Evolutionary conservation across 2,888 invertebrate species (phyloP).

Genomic region (Busseola fusca): DNA sequence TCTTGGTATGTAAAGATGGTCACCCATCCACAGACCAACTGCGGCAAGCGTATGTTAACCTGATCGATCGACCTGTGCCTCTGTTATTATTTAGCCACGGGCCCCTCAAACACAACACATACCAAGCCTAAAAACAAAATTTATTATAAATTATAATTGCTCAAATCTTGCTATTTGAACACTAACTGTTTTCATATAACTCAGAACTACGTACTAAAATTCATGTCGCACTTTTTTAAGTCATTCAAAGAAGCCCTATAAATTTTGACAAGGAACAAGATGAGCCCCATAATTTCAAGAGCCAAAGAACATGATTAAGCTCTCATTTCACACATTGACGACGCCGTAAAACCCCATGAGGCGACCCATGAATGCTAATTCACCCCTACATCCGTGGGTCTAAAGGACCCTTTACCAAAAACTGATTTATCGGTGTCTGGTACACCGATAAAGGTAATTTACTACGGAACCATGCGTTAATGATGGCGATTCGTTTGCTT

Average conservation of each 20-base stretch:
- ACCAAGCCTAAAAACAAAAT: no score
- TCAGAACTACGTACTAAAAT: conserved; percentile 29
- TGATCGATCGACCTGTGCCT: no score
- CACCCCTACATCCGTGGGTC: conserved; percentile 63
- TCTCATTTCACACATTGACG: conserved; percentile 74
- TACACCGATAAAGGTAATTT: conserved; percentile 70
- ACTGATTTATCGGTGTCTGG: conserved; percentile 68
- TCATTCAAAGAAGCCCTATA: conserved; percentile 38
- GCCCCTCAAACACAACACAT: no score
- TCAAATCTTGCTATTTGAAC: neutral
- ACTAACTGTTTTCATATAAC: conserved; percentile 14
- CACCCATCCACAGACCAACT: no score
- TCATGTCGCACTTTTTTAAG: conserved; percentile 28
- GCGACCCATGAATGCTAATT: conserved; percentile 71
- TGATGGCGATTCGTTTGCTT: conserved; percentile 56
- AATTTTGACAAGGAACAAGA: conserved; percentile 42
- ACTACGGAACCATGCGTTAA: conserved; percentile 70
- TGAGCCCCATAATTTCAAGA: conserved; percentile 53
- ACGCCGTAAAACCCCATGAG: conserved; percentile 63
- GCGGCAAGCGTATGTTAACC: no score
- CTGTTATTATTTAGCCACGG: no score
- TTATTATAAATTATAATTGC: no score
- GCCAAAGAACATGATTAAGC: conserved; percentile 62
- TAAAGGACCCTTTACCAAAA: conserved; percentile 63
- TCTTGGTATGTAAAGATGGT: no score